Conservation (phyloP, 2,113 vertebrate genomes). For the Proteles cristata region DNA sequence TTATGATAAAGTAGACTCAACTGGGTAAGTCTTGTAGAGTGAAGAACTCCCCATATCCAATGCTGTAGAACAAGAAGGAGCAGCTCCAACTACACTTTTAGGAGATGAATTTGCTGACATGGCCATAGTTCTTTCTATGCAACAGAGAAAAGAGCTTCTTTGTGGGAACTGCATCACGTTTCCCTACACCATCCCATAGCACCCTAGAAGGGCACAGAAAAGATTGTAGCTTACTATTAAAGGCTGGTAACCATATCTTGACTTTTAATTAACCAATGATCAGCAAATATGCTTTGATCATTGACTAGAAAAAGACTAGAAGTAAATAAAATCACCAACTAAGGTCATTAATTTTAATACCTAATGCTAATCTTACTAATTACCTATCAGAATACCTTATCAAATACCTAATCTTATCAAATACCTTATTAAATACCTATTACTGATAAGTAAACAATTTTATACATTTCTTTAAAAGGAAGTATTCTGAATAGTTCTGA, state of each 20-base stretch:
- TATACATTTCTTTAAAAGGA: slow-evolving; percentile 30
- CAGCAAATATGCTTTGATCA: slow-evolving; percentile 75
- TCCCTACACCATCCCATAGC: slow-evolving; percentile 81
- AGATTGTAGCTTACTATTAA: slow-evolving; percentile 78
- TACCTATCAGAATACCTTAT: background rate
- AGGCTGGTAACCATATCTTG: slow-evolving; percentile 64
- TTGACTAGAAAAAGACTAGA: slow-evolving; percentile 58
- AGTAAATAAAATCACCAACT: slow-evolving; percentile 46
- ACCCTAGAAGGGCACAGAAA: slow-evolving; percentile 81
- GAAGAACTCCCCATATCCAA: slow-evolving; percentile 79
- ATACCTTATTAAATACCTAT: slow-evolving; percentile 46
- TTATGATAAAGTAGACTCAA: slow-evolving; percentile 80
- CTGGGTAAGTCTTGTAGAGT: slow-evolving; percentile 77
- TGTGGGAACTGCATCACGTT: slow-evolving; percentile 77
- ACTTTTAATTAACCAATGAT: slow-evolving; percentile 69
- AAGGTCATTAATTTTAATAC: slow-evolving; percentile 56
- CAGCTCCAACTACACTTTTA: slow-evolving; percentile 81
- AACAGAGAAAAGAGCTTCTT: slow-evolving; percentile 80
- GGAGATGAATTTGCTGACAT: slow-evolving; percentile 78
- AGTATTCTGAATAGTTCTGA: slow-evolving; percentile 35
- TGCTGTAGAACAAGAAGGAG: slow-evolving; percentile 79
- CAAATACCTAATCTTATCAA: slow-evolving; percentile 53
- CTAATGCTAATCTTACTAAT: slow-evolving; percentile 62
- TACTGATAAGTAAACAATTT: slow-evolving; percentile 20
- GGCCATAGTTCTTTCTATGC: slow-evolving; percentile 77